phyloP scores from a whole-genome alignment of 1,140 invertebrate species.

The Pomacea maculata region DNA sequence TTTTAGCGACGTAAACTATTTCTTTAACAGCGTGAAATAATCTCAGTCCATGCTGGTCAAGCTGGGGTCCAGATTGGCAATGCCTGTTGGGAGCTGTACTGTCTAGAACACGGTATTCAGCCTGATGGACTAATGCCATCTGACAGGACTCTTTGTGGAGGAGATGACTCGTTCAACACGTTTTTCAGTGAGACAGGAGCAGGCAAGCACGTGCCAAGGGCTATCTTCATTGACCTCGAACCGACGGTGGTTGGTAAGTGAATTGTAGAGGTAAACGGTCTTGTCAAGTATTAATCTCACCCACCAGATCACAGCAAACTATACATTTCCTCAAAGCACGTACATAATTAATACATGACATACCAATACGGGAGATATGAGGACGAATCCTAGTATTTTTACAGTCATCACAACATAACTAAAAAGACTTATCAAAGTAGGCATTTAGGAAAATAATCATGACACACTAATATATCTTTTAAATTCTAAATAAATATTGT shows the following conservation, averaged over 20 bases:
- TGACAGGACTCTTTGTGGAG: slow-evolving; percentile 66
- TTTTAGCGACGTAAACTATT: too few relatives aligned
- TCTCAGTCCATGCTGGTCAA: slow-evolving; percentile 87
- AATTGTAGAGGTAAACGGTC: background rate
- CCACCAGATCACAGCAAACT: too few relatives aligned
- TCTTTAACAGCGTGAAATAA: slow-evolving; percentile 72
- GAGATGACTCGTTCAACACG: slow-evolving; percentile 86
- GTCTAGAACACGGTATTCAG: slow-evolving; percentile 88
- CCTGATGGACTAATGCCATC: slow-evolving; percentile 76
- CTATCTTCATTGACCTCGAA: slow-evolving; percentile 83
- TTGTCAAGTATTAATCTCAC: too few relatives aligned
- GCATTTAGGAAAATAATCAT: too few relatives aligned
- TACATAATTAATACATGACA: too few relatives aligned
- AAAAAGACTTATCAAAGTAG: too few relatives aligned
- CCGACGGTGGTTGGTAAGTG: slow-evolving; percentile 76
- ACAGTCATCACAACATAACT: too few relatives aligned
- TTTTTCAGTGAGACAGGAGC: slow-evolving; percentile 88
- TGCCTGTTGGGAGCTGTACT: slow-evolving; percentile 79
- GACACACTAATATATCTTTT: too few relatives aligned
- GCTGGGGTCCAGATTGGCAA: slow-evolving; percentile 81
- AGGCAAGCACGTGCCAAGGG: slow-evolving; percentile 81
- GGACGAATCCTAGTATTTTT: too few relatives aligned
- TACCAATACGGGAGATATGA: too few relatives aligned
- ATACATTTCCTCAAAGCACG: too few relatives aligned
- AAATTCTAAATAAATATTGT: too few relatives aligned